Conservation (phyloP, 2,888 invertebrate species). For the Polydrusus pterygomalis region DNA sequence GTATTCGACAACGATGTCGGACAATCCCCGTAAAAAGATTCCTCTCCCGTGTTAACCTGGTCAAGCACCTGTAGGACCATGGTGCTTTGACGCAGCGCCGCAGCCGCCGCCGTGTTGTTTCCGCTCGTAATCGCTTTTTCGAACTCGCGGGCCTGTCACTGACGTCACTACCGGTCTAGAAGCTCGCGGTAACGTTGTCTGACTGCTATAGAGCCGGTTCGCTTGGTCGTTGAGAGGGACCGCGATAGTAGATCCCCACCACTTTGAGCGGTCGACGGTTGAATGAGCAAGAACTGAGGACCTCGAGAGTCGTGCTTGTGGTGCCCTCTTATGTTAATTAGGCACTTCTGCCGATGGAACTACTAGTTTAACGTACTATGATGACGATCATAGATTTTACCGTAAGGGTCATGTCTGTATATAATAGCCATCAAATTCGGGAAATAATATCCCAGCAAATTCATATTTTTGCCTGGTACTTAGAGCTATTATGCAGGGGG, state of each 20-base stretch:
- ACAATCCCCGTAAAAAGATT: slow-evolving; percentile 82
- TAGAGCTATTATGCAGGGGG: too few relatives aligned
- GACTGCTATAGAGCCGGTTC: slow-evolving; percentile 56
- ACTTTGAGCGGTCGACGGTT: slow-evolving; percentile 49
- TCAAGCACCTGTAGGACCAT: slow-evolving; percentile 86
- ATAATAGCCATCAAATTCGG: too few relatives aligned
- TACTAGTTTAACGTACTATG: background rate
- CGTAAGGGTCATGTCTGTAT: too few relatives aligned
- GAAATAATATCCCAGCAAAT: too few relatives aligned
- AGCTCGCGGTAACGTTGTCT: slow-evolving; percentile 39
- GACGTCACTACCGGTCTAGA: slow-evolving; percentile 66
- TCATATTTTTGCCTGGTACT: too few relatives aligned
- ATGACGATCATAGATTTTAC: too few relatives aligned
- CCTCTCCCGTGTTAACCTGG: slow-evolving; percentile 75
- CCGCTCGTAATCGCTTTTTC: slow-evolving; percentile 41
- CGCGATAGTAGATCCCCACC: slow-evolving; percentile 54
- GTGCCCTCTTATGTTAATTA: slow-evolving; percentile 55
- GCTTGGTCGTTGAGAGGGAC: slow-evolving; percentile 51
- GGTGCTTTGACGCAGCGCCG: slow-evolving; percentile 73
- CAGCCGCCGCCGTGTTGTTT: slow-evolving; percentile 69
- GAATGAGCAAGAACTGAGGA: slow-evolving; percentile 57
- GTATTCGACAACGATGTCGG: slow-evolving; percentile 64
- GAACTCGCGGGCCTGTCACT: slow-evolving; percentile 26
- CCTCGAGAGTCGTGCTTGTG: slow-evolving; percentile 37
- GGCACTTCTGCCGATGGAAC: slow-evolving; percentile 38